These are phyloP conservation scores for Pachyuromys duprasi DNA, from an alignment of 2,797 vertebrate species.

Conservation along the genomic window DNA sequence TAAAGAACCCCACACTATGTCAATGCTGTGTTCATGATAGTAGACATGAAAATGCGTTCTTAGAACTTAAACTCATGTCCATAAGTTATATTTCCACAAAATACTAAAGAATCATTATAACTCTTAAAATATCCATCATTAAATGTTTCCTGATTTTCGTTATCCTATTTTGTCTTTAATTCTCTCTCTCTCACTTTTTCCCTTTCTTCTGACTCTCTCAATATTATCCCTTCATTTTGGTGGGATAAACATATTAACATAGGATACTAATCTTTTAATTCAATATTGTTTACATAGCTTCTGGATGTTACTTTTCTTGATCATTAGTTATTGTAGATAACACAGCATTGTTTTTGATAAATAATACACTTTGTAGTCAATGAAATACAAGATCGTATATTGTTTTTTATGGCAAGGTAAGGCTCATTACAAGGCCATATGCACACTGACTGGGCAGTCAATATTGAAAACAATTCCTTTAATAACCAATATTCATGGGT, in stretches of 20 bases:
- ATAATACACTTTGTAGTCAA: background rate
- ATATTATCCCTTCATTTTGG: background rate
- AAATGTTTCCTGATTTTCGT: background rate
- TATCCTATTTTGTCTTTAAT: background rate
- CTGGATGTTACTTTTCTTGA: background rate
- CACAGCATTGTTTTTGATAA: background rate
- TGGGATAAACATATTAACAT: background rate
- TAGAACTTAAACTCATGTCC: background rate
- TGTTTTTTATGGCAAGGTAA: background rate
- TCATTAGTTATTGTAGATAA: background rate
- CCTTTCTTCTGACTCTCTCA: background rate
- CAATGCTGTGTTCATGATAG: background rate
- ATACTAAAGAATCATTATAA: background rate
- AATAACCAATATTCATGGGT: background rate
- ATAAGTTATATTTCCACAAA: background rate
- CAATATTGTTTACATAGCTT: background rate
- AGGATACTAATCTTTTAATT: background rate
- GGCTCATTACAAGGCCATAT: background rate
- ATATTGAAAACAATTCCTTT: background rate
- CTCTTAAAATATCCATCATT: background rate
- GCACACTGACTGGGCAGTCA: background rate
- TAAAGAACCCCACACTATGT: background rate
- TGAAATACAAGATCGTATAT: background rate
- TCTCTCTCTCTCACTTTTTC: background rate
- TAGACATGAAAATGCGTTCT: background rate